Evolutionary conservation across 35 echinoderm and acorn worm genomes (phyloP).

Genomic region (Amphiura filiformis): DNA sequence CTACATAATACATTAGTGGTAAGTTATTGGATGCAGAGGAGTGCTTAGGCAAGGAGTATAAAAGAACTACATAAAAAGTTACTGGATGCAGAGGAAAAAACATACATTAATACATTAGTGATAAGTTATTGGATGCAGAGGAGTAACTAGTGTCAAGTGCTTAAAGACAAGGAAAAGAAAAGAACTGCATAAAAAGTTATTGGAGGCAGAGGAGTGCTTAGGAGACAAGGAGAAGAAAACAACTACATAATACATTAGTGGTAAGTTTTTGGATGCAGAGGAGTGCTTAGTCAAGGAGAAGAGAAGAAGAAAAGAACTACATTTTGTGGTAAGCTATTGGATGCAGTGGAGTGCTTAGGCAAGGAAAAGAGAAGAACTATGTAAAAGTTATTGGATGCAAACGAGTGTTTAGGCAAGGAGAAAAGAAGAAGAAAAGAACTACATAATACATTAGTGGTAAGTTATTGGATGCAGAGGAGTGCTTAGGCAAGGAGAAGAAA

Average conservation of each 20-base stretch:
- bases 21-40: conserved; percentile 48
- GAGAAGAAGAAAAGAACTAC: conserved; percentile 70
- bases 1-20: conserved; percentile 96
- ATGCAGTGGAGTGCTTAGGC: too few species aligned
- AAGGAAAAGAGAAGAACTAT: not conserved
- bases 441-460: conserved; percentile 94
- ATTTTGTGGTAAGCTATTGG: conserved; percentile 98
- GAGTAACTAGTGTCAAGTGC: conserved; percentile 35
- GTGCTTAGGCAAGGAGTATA: conserved; percentile 71
- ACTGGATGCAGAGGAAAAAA: too few species aligned
- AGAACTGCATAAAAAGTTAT: conserved; percentile 77
- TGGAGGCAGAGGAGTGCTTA: conserved; percentile 57
- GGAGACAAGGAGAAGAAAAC: conserved; percentile 76
- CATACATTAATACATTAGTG: conserved; percentile 2
- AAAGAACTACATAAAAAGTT: conserved; percentile 66
- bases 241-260: conserved; percentile 93
- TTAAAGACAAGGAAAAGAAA: conserved; percentile 76
- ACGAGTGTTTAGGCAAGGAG: conserved; percentile 69
- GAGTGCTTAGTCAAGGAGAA: conserved; percentile 76
- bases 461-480: conserved; percentile 46
- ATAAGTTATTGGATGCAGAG: conserved; percentile 49
- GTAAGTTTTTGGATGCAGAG: conserved; percentile 57
- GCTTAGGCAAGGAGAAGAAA: conserved; percentile 71
- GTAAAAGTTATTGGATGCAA: conserved; percentile 46
- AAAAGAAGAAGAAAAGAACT: conserved; percentile 79